Evolutionary conservation across 2,888 invertebrate species (phyloP).

Genomic region (Tenthredo distinguenda): DNA sequence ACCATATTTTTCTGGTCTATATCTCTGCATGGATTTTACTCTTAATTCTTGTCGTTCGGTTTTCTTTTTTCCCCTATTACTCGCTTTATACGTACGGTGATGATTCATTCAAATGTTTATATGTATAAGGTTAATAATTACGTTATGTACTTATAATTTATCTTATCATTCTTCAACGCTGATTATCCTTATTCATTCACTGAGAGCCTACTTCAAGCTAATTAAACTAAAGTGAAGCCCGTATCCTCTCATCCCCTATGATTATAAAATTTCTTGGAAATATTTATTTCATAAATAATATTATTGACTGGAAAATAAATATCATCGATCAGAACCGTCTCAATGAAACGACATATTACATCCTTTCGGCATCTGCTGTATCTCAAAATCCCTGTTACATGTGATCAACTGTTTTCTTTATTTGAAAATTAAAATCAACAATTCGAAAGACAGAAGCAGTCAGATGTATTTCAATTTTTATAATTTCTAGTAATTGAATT

Average conservation of each 20-base stretch:
- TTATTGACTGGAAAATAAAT: constrained; percentile 30
- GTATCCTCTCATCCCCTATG: neutral
- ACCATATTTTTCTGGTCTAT: constrained; percentile 14
- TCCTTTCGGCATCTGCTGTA: neutral
- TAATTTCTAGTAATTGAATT: neutral
- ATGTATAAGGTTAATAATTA: constrained; percentile 6
- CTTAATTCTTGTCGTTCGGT: constrained; percentile 28
- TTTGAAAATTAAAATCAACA: neutral
- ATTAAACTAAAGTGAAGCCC: neutral
- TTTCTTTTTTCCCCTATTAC: constrained; percentile 32
- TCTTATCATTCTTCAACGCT: constrained; percentile 2
- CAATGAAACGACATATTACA: neutral
- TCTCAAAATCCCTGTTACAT: neutral
- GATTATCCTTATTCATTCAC: constrained; percentile 1
- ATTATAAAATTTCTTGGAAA: neutral
- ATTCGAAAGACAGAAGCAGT: neutral
- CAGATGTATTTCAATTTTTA: too few species aligned
- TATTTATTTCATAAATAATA: neutral
- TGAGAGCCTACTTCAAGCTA: neutral
- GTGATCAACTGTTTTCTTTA: neutral
- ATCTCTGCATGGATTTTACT: constrained; percentile 39
- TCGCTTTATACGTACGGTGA: constrained; percentile 30
- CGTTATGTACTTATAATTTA: constrained; percentile 28
- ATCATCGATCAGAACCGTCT: constrained; percentile 22
- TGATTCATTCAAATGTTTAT: constrained; percentile 25